These are phyloP conservation scores for Cliona cf. orientalis DNA, from an alignment of 37 sponge, comb jelly and placozoan species.

Conservation along the genomic window DNA sequence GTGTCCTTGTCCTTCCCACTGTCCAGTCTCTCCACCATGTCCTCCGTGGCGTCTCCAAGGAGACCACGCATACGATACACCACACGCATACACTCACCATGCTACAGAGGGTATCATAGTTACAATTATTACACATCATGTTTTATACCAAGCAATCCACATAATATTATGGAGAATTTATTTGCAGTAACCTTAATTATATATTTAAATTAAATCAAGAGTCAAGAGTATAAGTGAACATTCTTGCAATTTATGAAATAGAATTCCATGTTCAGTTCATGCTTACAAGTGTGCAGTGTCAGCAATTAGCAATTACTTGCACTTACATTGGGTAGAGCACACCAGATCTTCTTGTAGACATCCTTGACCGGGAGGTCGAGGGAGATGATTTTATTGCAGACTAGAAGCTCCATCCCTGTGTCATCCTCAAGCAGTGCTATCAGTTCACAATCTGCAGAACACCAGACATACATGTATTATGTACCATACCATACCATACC, in stretches of 20 bases:
- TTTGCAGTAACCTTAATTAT: no score
- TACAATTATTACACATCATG: no score
- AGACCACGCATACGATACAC: constrained; percentile 96
- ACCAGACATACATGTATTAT: neutral
- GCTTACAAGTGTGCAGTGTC: neutral
- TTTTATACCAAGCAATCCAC: no score
- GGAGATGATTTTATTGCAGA: constrained; percentile 92
- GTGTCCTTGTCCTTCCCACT: constrained; percentile 55
- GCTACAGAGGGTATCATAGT: constrained; percentile 15
- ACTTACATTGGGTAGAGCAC: constrained; percentile 66
- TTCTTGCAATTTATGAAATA: neutral
- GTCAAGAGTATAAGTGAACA: no score
- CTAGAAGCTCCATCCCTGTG: constrained; percentile 92
- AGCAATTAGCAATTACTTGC: neutral
- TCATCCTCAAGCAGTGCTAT: constrained; percentile 96
- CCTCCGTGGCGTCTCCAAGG: constrained; percentile 96
- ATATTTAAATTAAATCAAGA: no score
- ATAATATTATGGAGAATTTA: no score
- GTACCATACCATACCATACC: no score
- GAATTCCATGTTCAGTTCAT: neutral
- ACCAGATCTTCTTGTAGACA: constrained; percentile 97
- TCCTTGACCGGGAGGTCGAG: constrained; percentile 94
- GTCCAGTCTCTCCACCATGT: constrained; percentile 84
- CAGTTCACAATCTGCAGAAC: constrained; percentile 84
- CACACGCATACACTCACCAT: constrained; percentile 78